Percentiles rank a stretch among this genome's conserved stretches.
Evolutionary conservation across 2,888 invertebrate genomes (phyloP).

Genomic region (Lycaena phlaeas): DNA sequence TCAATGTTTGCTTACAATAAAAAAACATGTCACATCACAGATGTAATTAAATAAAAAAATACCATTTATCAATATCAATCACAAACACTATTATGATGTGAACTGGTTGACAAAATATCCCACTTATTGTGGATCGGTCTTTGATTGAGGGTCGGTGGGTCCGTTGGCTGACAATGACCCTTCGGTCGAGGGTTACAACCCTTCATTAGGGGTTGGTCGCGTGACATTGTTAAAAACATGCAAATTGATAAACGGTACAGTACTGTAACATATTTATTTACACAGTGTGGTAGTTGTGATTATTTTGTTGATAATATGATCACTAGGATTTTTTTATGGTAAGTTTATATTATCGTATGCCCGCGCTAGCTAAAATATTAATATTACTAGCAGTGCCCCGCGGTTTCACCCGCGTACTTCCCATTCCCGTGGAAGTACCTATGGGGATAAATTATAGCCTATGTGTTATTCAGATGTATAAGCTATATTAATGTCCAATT

Average conservation of each 20-base stretch:
- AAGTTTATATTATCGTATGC: too few relatives aligned
- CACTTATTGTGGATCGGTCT: slow-evolving; percentile 39
- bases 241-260: slow-evolving; percentile 13
- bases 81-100: neutral
- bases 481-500: too few relatives aligned
- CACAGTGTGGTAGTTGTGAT: neutral
- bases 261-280: slow-evolving; percentile 2
- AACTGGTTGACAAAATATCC: slow-evolving; percentile 21
- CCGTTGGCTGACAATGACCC: slow-evolving; percentile 36
- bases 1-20: too few relatives aligned
- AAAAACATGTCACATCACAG: too few relatives aligned
- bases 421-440: too few relatives aligned
- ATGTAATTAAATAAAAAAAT: neutral
- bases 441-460: too few relatives aligned
- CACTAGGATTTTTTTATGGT: neutral
- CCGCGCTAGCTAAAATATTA: too few relatives aligned
- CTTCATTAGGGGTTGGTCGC: slow-evolving; percentile 46
- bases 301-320: neutral
- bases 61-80: slow-evolving; percentile 13
- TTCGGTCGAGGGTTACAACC: slow-evolving; percentile 44
- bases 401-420: too few relatives aligned
- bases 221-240: slow-evolving; percentile 32
- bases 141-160: slow-evolving; percentile 44
- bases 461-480: too few relatives aligned
- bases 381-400: too few relatives aligned